Evolutionary conservation across 2,113 vertebrate species (phyloP).

Genomic region (Sardina pilchardus): DNA sequence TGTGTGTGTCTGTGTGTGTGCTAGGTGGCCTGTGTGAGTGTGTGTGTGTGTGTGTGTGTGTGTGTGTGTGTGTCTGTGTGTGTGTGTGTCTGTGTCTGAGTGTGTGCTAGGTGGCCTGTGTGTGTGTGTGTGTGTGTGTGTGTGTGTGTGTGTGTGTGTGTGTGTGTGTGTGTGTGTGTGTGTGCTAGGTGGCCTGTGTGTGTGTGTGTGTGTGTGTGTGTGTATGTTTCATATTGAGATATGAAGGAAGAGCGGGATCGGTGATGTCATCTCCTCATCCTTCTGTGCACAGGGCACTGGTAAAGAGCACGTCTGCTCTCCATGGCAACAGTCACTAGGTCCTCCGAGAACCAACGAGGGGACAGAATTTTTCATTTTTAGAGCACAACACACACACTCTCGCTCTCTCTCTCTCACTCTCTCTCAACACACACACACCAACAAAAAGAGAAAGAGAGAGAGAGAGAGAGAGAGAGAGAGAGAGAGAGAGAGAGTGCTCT

Average conservation of each 20-base stretch:
- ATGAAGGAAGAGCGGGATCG: not conserved
- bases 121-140: not conserved
- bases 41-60: not conserved
- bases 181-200: not conserved
- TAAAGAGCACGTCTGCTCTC: constrained; percentile 13
- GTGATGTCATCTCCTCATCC: constrained; percentile 17
- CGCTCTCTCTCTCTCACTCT: no score
- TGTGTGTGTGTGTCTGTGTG: not conserved
- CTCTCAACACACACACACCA: not conserved
- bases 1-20: not conserved
- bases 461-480: not conserved
- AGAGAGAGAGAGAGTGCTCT: not conserved
- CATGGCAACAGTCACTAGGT: constrained; percentile 17
- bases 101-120: not conserved
- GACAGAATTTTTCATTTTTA: constrained; percentile 8
- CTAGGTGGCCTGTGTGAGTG: no score
- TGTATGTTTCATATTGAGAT: not conserved
- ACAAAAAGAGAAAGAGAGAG: not conserved
- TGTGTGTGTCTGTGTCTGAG: not conserved
- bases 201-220: not conserved
- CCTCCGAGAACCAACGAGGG: not conserved
- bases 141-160: not conserved
- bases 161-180: not conserved
- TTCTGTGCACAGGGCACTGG: constrained; percentile 5
- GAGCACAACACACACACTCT: not conserved